Conservation (phyloP, 2,888 invertebrate genomes). For the Eremobia ochroleuca region DNA sequence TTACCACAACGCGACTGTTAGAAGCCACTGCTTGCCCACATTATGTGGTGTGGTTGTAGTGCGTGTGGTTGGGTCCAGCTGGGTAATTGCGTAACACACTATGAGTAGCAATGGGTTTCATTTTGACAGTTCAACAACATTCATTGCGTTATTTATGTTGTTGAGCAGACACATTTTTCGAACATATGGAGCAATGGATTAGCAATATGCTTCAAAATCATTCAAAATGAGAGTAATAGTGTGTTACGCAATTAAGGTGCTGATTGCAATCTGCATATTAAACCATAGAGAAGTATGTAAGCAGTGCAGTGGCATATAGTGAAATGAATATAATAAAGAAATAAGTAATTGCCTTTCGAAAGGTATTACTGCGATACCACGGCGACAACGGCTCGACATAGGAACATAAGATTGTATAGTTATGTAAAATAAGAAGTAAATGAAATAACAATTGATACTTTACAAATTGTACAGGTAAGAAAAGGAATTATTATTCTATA, state of each 20-base stretch:
- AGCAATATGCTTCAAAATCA: too few species aligned
- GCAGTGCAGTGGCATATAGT: constrained; percentile 6
- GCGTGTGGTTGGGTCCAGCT: neutral
- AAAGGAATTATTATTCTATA: constrained; percentile 70
- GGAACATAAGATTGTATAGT: constrained; percentile 76
- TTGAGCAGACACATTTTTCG: too few species aligned
- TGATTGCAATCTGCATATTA: neutral
- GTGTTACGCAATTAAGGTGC: too few species aligned
- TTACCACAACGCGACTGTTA: neutral
- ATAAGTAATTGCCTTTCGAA: constrained; percentile 44
- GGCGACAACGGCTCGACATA: constrained; percentile 78
- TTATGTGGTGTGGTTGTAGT: neutral
- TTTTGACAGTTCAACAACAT: too few species aligned
- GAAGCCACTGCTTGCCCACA: neutral
- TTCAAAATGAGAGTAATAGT: too few species aligned
- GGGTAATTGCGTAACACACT: too few species aligned
- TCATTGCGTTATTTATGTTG: too few species aligned
- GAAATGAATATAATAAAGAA: constrained; percentile 10
- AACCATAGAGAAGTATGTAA: constrained; percentile 11
- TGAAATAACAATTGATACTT: constrained; percentile 63
- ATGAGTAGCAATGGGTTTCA: too few species aligned
- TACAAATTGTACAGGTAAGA: constrained; percentile 70
- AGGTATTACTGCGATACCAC: constrained; percentile 60
- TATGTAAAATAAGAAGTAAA: constrained; percentile 67
- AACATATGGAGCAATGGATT: too few species aligned